Conservation (phyloP, 1,140 invertebrate species). For the Drosophila ironensis region DNA sequence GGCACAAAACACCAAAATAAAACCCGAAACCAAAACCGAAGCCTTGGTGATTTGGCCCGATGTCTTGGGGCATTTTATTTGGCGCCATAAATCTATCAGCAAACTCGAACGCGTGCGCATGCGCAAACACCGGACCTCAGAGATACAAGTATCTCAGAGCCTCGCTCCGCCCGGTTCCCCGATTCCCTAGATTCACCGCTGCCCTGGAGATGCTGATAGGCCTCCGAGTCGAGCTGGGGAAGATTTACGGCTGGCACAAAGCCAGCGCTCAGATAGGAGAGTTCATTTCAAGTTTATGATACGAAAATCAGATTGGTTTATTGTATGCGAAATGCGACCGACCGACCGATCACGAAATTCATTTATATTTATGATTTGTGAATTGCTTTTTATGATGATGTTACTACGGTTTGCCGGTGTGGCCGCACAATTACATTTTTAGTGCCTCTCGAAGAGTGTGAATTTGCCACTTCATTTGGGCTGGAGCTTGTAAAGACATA, state of each 20-base stretch:
- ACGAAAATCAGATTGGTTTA: constrained; percentile 80
- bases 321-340: constrained; percentile 78
- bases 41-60: constrained; percentile 59
- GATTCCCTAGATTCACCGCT: not conserved
- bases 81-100: constrained; percentile 82
- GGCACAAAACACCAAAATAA: constrained; percentile 7
- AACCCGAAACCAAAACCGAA: constrained; percentile 2
- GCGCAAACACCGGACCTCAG: constrained; percentile 61
- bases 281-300: constrained; percentile 77
- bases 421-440: constrained; percentile 65
- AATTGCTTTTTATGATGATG: constrained; percentile 81
- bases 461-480: constrained; percentile 79
- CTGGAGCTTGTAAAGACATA: constrained; percentile 71
- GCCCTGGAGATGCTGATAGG: constrained; percentile 65
- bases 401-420: constrained; percentile 24
- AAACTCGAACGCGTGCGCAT: constrained; percentile 67
- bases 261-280: constrained; percentile 42
- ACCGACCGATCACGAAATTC: constrained; percentile 56
- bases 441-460: constrained; percentile 63
- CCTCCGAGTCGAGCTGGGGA: constrained; percentile 21
- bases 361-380: constrained; percentile 81
- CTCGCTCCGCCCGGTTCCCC: not conserved
- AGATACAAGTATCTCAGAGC: not conserved
- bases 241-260: constrained; percentile 70
- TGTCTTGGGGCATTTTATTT: constrained; percentile 80